phyloP scores from a whole-genome alignment of 1,140 invertebrate genomes.

The Drosophila sp. region DNA sequence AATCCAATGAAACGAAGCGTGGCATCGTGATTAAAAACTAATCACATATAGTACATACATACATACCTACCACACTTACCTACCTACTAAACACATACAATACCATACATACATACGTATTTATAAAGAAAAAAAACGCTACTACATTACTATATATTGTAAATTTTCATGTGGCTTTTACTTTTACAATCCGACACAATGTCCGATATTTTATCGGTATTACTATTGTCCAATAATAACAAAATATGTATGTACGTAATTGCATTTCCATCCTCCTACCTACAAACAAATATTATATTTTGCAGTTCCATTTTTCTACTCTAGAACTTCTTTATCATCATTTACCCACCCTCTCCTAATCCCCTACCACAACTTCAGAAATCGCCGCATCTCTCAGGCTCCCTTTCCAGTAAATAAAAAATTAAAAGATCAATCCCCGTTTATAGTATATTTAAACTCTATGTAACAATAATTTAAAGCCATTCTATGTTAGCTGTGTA shows the following conservation, averaged over 20 bases:
- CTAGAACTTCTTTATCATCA: conserved; percentile 19
- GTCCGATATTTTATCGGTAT: not conserved
- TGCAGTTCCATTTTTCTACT: conserved; percentile 53
- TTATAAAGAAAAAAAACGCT: conserved; percentile 44
- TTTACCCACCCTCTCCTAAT: not conserved
- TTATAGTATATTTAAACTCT: conserved; percentile 58
- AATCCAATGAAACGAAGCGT: conserved; percentile 6
- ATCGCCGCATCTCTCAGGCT: conserved; percentile 33
- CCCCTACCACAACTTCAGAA: conserved; percentile 13
- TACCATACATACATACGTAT: conserved; percentile 38
- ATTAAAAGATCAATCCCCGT: conserved; percentile 31
- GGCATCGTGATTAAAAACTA: conserved; percentile 27
- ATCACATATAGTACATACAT: conserved; percentile 56
- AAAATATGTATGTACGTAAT: conserved; percentile 31
- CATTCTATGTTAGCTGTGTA: conserved; percentile 76
- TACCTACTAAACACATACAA: conserved; percentile 43
- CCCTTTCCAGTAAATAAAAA: conserved; percentile 17
- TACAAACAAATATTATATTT: conserved; percentile 34
- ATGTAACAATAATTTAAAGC: conserved; percentile 77
- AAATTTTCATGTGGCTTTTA: conserved; percentile 64
- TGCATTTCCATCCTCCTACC: conserved; percentile 15
- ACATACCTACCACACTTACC: conserved; percentile 47
- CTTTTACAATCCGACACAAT: conserved; percentile 36
- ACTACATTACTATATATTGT: conserved; percentile 62
- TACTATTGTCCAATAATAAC: conserved; percentile 11